phyloP scores from a whole-genome alignment of 2,888 invertebrate genomes.

The Unio delphinus region DNA sequence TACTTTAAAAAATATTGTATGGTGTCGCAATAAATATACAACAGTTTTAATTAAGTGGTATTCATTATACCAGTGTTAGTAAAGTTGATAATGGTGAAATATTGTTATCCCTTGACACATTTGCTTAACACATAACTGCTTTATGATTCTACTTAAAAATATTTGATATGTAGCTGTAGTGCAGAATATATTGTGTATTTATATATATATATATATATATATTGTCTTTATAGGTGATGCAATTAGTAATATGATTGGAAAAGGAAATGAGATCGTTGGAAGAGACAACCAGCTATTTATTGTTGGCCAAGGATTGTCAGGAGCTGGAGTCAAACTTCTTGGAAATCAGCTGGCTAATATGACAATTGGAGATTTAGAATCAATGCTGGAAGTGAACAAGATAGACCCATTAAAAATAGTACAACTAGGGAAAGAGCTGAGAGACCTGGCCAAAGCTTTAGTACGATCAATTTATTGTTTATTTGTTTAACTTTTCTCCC shows the following conservation, averaged over 20 bases:
- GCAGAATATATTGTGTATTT: too few relatives aligned
- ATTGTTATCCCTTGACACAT: too few relatives aligned
- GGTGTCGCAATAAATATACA: too few relatives aligned
- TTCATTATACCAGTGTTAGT: too few relatives aligned
- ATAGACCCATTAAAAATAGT: slow-evolving; percentile 42
- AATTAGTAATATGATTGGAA: slow-evolving; percentile 27
- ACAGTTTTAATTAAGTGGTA: too few relatives aligned
- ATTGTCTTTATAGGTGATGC: slow-evolving; percentile 20
- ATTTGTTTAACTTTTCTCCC: too few relatives aligned
- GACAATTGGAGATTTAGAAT: slow-evolving; percentile 50
- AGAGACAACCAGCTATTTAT: slow-evolving; percentile 39
- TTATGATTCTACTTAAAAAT: too few relatives aligned
- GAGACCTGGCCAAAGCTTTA: slow-evolving; percentile 43
- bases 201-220: too few relatives aligned
- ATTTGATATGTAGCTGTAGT: too few relatives aligned
- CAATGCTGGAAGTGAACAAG: slow-evolving; percentile 45
- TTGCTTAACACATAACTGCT: too few relatives aligned
- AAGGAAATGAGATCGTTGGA: slow-evolving; percentile 25
- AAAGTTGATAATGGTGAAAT: too few relatives aligned
- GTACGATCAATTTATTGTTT: slow-evolving; percentile 20
- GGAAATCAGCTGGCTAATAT: slow-evolving; percentile 49
- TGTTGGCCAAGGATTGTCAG: slow-evolving; percentile 48
- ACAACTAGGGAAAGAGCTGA: slow-evolving; percentile 39
- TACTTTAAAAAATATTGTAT: too few relatives aligned
- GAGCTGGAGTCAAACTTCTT: slow-evolving; percentile 40